Conservation (phyloP, 2,888 invertebrate genomes). For the Trichogramma dendrolimi region DNA sequence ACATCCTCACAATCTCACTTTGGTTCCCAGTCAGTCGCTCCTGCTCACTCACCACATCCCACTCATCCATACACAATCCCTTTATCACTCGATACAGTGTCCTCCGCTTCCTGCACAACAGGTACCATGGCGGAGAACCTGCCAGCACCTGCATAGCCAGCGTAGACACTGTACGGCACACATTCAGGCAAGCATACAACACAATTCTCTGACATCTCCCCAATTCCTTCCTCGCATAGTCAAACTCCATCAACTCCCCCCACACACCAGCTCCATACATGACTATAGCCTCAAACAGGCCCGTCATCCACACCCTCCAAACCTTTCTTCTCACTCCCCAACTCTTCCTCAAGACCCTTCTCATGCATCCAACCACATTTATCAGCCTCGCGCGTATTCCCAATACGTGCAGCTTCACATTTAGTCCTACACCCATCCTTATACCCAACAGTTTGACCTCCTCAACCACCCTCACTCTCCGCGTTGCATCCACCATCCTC, state of each 20-base stretch:
- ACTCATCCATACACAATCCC: neutral
- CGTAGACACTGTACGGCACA: constrained; percentile 28
- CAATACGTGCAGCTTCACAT: constrained; percentile 4
- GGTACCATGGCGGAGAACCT: constrained; percentile 26
- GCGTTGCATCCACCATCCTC: neutral
- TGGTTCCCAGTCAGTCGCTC: neutral
- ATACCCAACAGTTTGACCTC: neutral
- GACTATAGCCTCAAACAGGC: neutral
- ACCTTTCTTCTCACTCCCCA: constrained; percentile 10
- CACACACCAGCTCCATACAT: constrained; percentile 13
- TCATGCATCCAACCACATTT: neutral
- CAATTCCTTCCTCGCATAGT: constrained; percentile 1
- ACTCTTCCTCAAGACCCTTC: constrained; percentile 13
- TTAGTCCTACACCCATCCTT: constrained; percentile 5
- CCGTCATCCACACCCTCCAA: neutral
- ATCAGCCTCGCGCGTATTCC: neutral
- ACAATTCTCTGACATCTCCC: constrained; percentile 16
- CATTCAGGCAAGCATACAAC: constrained; percentile 21
- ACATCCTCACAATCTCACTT: neutral
- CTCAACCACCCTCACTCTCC: neutral
- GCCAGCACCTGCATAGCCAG: constrained; percentile 27
- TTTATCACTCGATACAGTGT: neutral
- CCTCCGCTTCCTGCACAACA: constrained; percentile 15
- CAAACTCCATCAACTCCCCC: too few species aligned
- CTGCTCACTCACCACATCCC: constrained; percentile 6